Evolutionary conservation across 2,888 invertebrate genomes (phyloP).

Genomic region (Perdita meconis): DNA sequence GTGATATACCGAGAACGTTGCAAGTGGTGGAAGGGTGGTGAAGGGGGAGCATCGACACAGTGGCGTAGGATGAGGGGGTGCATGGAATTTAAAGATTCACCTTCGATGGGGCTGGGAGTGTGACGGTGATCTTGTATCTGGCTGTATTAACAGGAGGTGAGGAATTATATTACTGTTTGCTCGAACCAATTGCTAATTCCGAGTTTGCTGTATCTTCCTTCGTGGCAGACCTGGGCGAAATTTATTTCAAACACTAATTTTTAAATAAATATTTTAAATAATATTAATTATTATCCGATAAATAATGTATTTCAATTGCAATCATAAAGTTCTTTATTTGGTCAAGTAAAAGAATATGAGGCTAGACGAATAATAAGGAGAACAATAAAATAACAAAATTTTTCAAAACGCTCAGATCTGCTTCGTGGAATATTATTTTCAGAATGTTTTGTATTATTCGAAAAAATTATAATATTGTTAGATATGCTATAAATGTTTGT

Average conservation of each 20-base stretch:
- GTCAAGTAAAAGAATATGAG: too few relatives aligned
- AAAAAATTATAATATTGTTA: too few relatives aligned
- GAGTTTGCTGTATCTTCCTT: not conserved
- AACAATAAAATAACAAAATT: not conserved
- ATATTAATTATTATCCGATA: too few relatives aligned
- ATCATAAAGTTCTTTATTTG: too few relatives aligned
- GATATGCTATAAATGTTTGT: too few relatives aligned
- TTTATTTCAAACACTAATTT: too few relatives aligned
- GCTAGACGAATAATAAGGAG: too few relatives aligned
- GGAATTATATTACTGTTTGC: slow-evolving; percentile 26
- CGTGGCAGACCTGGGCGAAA: too few relatives aligned
- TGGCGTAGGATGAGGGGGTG: slow-evolving; percentile 62
- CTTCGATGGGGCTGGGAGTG: slow-evolving; percentile 10
- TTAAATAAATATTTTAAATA: too few relatives aligned
- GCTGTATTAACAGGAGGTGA: slow-evolving; percentile 29
- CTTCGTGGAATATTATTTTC: not conserved
- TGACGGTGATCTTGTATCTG: slow-evolving; percentile 32
- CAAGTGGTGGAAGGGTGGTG: slow-evolving; percentile 26
- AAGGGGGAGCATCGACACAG: slow-evolving; percentile 57
- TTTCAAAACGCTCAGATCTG: not conserved
- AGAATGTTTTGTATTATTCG: too few relatives aligned
- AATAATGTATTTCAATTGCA: too few relatives aligned
- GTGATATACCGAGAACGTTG: slow-evolving; percentile 35
- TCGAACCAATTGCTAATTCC: not conserved
- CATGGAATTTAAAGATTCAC: slow-evolving; percentile 41